Base-by-base conservation (phyloP, 2,888 invertebrate species). In the Drosophila ezoana region DNA sequence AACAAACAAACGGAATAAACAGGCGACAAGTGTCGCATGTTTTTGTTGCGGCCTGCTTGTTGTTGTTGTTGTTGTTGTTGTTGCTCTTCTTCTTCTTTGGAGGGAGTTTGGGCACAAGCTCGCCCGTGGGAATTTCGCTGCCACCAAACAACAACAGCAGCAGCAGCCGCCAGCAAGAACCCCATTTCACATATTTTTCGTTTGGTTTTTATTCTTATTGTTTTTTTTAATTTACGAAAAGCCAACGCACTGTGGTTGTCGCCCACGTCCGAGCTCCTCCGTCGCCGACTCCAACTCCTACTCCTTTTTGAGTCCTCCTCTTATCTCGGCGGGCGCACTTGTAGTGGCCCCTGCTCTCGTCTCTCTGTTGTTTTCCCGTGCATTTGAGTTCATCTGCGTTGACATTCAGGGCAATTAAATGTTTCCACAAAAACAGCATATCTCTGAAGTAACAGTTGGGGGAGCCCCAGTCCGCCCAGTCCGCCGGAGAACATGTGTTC, bases 381-480 rank as follows among this genome's bases (percentile, higher is more conserved):
- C 74, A 74, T 81, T 79, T 85, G 69, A 28, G 28, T 82, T 81
- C 79, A 79, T 71, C 77, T 83, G 77, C 81, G 88, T 88, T 87
- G 87, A 87, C 87, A 87, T 88, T 79, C 76, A 70, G 75, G 87
- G 86, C 87, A 87, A 88, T 88, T 87, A 79, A 87, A 79, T 70
- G 81, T 81, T 69, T 74, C 45, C 69, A 61, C 63, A 69, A 60
- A 69, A 62, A 57, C 32, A 52, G 16, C 35, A 16, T 56, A 60
- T 45, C 53, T 37, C 47, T 33, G 3, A 37, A 66, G 51, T 62
- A 47, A 45, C 6, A 48, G 51, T 56, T 53, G 45, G 40, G 58
- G 53, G 11, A 35, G 45, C 20, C 8, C 13, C 9, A 13, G 10
- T 13, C 35, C 11, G 13, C 35, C 35, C 35, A 13, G 35, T 13